Conservation (phyloP, 2,113 vertebrate species). For the Epinephelus fuscoguttatus region DNA sequence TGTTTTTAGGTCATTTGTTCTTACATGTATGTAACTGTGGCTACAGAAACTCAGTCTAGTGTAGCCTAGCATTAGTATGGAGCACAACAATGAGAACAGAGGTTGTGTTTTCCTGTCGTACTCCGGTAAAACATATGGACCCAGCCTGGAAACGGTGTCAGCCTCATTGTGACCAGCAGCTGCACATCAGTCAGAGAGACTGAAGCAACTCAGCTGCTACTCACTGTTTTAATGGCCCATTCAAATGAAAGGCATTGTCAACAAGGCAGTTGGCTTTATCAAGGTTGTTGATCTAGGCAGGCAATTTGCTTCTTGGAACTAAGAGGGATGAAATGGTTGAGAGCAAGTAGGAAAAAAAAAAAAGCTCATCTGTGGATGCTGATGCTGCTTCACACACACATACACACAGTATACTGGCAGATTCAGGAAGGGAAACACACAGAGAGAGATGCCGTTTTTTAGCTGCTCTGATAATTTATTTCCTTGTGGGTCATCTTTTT, state of each 20-base stretch:
- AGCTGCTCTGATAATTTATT: slow-evolving; percentile 20
- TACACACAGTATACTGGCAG: slow-evolving; percentile 8
- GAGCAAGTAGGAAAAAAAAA: neutral
- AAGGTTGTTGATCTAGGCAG: slow-evolving; percentile 45
- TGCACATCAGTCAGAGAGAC: slow-evolving; percentile 51
- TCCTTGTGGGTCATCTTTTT: slow-evolving; percentile 36
- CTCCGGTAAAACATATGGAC: slow-evolving; percentile 5
- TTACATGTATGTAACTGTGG: neutral
- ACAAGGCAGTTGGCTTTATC: slow-evolving; percentile 37
- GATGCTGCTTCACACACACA: slow-evolving; percentile 3
- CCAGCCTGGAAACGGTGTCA: neutral
- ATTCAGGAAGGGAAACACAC: neutral
- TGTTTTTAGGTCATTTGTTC: neutral
- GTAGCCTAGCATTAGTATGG: neutral
- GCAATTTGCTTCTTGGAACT: slow-evolving; percentile 37
- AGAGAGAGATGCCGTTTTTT: neutral
- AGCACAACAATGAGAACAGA: neutral
- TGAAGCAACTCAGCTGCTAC: slow-evolving; percentile 37
- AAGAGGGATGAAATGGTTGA: slow-evolving; percentile 22
- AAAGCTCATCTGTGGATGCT: slow-evolving; percentile 9
- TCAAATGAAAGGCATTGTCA: slow-evolving; percentile 50
- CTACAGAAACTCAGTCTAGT: neutral
- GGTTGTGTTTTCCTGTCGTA: neutral
- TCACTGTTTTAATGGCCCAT: slow-evolving; percentile 39
- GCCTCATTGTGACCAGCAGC: slow-evolving; percentile 1